Evolutionary conservation across 2,888 invertebrate species (phyloP), one percentile per base, ranked within the genome.

Genomic region (Phortica okadai): DNA sequence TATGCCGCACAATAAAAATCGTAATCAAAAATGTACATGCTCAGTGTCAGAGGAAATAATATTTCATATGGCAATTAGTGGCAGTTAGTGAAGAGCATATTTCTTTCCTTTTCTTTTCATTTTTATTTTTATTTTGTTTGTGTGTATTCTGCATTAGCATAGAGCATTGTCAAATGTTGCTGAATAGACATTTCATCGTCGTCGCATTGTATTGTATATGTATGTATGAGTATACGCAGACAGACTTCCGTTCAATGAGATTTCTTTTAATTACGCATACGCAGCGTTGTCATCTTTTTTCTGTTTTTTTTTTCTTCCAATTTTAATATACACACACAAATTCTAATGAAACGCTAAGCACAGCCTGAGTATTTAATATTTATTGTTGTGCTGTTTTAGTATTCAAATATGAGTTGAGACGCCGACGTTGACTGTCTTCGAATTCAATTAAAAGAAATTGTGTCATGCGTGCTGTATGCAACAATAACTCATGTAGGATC

Each of bases 21-120:
- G 8, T 50, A 8, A 50, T 11, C 8, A 50, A 11, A 74, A 77
- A 76, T 75, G 75, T 72, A 21, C 45, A 78, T 76, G 81, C 83
- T 87, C 90, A 89, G 87, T 88, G 89, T 85, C 90, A 89, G 85
- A 88, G 89, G 89, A 89, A 89, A 83, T 83, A 85, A 85, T 89
- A 87, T 88, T 89, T 89, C 86, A 86, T 84, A 73, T 78, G 79
- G 74, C 87, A 87, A 82, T 83, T 82, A 85, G 80, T 75, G 62
- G 45, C 33, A 25, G 69, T 50, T 56, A 44, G 41, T 41, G 21
- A 25, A 6, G 25, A 62, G 16, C n/a, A 56, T 56, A 2, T 33
- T 33, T 33, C 33, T 33, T 33, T 2, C 33, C 33, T 33, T 33
- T 33, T 33, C 33, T 33, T 33, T 5, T 33, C 33, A 33, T 33